Evolutionary conservation across 2,113 vertebrate species (phyloP), one percentile per base, ranked within the genome.

Genomic region (Trogon surrucura): DNA sequence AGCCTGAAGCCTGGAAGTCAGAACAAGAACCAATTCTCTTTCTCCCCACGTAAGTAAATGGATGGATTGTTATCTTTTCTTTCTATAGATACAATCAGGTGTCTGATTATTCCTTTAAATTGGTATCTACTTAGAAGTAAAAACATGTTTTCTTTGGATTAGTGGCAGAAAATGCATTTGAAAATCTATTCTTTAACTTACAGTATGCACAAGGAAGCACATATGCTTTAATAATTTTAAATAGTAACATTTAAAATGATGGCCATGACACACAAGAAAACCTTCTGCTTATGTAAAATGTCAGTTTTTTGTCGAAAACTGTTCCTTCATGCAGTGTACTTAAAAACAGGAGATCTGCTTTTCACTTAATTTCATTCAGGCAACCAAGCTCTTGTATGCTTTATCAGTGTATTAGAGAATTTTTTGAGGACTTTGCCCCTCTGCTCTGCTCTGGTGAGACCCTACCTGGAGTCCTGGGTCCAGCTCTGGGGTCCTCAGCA

Each of bases 401-500:
- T 62, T 70, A 44, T 50, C 26, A 41, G 10, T 5, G 11, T 56
- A 25, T 7, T 51, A 18, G 11, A 62, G 21, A 62, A 73, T 60
- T 50, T 23, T 65, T 45, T 54, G 15, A 50, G 11, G 26, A 41
- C 4, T 82, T 47, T n/a, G 14, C 10, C 41, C 4, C 9, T 87
- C 66, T 83, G 11, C 16, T 30, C 10, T 0, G 0, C 29, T n/a
- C 20, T 20, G 26, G 16, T 45, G 30, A 66, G 30, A 45, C 3
- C 26, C 10, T 7, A 20, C 4, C 6, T 48, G 22, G 25, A 82
- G 6, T 4, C 5, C 6, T 22, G 11, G 0, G 0, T 58, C 53
- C 36, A 71, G 25, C 22, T 61, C 2, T 73, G n/a, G 12, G 65
- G 45, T 4, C 6, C 7, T 56, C 20, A 66, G 16, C 4, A 30